These are phyloP conservation scores for Fistularia tabacaria DNA, from an alignment of 2,797 vertebrate genomes.

Conservation along the genomic window DNA sequence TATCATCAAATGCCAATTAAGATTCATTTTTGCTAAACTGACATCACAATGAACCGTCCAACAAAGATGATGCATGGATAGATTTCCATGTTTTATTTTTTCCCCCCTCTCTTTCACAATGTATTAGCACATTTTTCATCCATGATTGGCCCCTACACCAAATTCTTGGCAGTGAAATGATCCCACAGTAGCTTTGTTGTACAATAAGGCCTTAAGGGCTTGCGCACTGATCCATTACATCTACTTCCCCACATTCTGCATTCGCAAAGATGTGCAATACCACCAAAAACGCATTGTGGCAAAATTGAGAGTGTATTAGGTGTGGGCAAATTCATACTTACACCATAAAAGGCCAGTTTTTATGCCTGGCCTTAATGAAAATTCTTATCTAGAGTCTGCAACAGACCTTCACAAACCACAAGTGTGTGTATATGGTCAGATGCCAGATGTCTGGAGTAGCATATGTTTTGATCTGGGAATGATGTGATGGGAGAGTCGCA, in stretches of 20 bases:
- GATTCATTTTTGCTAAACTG: too few relatives aligned
- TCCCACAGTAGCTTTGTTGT: slow-evolving; percentile 34
- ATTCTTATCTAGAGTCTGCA: slow-evolving; percentile 50
- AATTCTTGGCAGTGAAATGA: slow-evolving; percentile 39
- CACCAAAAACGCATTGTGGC: slow-evolving; percentile 18
- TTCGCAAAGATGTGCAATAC: slow-evolving; percentile 31
- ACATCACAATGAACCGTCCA: background rate
- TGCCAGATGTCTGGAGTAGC: slow-evolving; percentile 6
- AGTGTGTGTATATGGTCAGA: slow-evolving; percentile 41
- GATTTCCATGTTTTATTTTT: slow-evolving; percentile 18
- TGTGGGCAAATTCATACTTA: slow-evolving; percentile 35
- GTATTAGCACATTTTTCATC: slow-evolving; percentile 39
- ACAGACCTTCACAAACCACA: slow-evolving; percentile 13
- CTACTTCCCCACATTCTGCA: slow-evolving; percentile 32
- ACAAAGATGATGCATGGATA: slow-evolving; percentile 24
- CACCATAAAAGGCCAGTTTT: slow-evolving; percentile 8
- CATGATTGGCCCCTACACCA: slow-evolving; percentile 28
- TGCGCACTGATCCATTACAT: slow-evolving; percentile 50
- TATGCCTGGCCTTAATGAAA: slow-evolving; percentile 16
- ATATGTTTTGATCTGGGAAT: slow-evolving; percentile 9
- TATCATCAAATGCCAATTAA: too few relatives aligned
- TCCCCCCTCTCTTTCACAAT: slow-evolving; percentile 28
- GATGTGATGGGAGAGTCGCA: slow-evolving; percentile 14
- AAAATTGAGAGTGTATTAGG: background rate
- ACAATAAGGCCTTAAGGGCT: slow-evolving; percentile 52